These are phyloP conservation scores for Coracias cyanogaster DNA, from an alignment of 2,797 vertebrate genomes.

Conservation along the genomic window DNA sequence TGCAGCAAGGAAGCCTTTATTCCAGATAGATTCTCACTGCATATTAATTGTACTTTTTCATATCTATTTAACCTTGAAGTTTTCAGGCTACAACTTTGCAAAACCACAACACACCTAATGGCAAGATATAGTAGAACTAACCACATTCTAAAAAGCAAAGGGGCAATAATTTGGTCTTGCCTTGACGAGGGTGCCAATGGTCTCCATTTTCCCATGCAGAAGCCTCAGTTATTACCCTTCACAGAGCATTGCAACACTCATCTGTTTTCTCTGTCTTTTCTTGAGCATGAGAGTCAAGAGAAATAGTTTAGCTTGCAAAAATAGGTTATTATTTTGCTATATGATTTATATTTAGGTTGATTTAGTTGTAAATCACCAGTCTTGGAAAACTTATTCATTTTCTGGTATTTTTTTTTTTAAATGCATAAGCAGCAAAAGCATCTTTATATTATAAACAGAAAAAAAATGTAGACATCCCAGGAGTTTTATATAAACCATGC, in stretches of 20 bases:
- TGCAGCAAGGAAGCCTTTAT: neutral
- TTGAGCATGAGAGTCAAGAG: neutral
- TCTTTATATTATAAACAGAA: neutral
- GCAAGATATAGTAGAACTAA: neutral
- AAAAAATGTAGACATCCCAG: neutral
- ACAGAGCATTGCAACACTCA: neutral
- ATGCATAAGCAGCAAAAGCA: neutral
- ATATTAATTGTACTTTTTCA: neutral
- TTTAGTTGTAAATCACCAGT: neutral
- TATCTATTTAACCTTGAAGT: neutral
- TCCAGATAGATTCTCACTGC: neutral
- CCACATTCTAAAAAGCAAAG: neutral
- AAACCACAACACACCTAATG: neutral
- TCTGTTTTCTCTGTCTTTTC: neutral
- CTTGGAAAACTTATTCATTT: neutral
- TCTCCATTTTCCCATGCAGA: neutral
- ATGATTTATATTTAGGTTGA: neutral
- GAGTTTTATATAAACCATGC: neutral
- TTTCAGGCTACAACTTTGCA: neutral
- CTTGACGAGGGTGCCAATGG: neutral
- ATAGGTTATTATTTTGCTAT: neutral
- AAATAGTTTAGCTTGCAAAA: neutral
- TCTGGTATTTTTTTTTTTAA: neutral
- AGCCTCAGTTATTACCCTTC: neutral
- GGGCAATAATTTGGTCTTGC: neutral